phyloP scores from a whole-genome alignment of 2,113 vertebrate genomes.

The Leuciscus idus region DNA sequence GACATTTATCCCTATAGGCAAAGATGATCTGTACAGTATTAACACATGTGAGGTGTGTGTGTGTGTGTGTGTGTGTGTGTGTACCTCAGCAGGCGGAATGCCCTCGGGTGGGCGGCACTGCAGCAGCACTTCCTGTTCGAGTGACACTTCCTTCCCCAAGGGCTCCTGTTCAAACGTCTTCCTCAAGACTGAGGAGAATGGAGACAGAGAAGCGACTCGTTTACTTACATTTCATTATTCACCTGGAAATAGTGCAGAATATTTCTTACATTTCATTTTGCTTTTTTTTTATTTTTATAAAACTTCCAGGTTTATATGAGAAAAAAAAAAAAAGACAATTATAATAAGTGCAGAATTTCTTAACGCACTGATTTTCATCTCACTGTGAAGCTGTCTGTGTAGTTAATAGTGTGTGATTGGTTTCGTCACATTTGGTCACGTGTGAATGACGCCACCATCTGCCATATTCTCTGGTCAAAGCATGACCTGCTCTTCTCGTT shows the following conservation, averaged over 20 bases:
- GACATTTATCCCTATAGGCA: slow-evolving; percentile 9
- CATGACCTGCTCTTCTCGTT: background rate
- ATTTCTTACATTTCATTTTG: background rate
- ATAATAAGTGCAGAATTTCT: background rate
- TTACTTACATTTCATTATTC: background rate
- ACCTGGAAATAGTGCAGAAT: background rate
- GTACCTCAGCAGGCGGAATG: slow-evolving; percentile 91
- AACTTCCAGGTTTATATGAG: background rate
- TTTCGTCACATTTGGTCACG: background rate
- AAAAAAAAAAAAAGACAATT: background rate
- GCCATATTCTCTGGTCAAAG: background rate
- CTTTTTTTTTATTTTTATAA: background rate
- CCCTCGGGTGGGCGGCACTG: slow-evolving; percentile 96
- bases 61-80: background rate
- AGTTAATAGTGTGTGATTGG: background rate
- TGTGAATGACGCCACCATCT: background rate
- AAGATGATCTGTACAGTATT: background rate
- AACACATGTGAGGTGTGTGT: background rate
- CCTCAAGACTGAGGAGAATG: slow-evolving; percentile 81
- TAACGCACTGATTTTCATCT: background rate
- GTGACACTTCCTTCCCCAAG: slow-evolving; percentile 90
- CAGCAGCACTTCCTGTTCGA: slow-evolving; percentile 93
- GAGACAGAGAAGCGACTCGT: background rate
- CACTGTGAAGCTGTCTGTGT: background rate
- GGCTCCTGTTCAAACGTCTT: slow-evolving; percentile 96